Base-by-base conservation (phyloP, 2,888 invertebrate genomes). In the Acleris laterana region DNA sequence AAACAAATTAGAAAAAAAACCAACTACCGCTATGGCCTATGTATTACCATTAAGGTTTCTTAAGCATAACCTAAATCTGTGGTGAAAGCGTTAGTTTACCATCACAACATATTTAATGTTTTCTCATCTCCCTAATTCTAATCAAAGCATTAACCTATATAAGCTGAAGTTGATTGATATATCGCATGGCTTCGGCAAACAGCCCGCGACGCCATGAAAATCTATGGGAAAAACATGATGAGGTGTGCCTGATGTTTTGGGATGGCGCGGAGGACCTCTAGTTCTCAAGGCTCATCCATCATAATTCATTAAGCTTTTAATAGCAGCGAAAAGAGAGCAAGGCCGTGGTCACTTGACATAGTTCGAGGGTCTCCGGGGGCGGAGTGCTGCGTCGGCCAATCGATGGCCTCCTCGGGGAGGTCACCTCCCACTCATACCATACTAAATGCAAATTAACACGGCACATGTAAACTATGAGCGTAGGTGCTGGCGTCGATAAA, bases 271-370 rank as follows among this genome's bases (percentile, higher is more conserved):
- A 77, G 77, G 76, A 75, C 71, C 72, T 70, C 68, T 9, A 20
- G 72, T 73, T 81, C 81, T 87, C 73, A 74, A 85, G 80, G 74
- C 76, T 83, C 81, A 78, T 84, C 81, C 83, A 87, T 85, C 83
- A 83, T 87, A 84, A 88, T 87, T 89, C 88, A 89, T 90, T 88
- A 91, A 82, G 90, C 88, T 90, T 89, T 91, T 90, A 91, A 89
- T 89, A 91, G 89, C 82, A 74, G 74, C 74, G 78, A 79, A 92
- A 91, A 84, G 88, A 86, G 92, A 89, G 88, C 92, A 91, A 93
- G 92, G 92, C 89, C 90, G 83, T 70, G 72, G 73, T 74, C 84
- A 82, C 93, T 93, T 92, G 93, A 92, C 93, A 93, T 76, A 90
- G 81, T 88, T 93, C 75, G 77, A 73, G 78, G 79, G 82, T 78